Conservation (phyloP, 2,888 invertebrate genomes). For the Pammene fasciana region DNA sequence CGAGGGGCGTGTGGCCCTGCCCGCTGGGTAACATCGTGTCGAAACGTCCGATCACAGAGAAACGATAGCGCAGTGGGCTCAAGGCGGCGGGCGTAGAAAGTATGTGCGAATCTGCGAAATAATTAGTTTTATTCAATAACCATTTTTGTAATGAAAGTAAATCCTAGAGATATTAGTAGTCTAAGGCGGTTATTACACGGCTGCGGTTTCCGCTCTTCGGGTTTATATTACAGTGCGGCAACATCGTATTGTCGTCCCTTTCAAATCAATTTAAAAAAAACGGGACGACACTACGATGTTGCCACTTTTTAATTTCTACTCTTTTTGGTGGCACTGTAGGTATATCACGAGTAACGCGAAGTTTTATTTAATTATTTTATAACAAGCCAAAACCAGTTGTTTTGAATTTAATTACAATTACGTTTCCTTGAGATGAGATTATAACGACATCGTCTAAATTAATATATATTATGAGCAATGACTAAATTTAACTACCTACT, state of each 20-base stretch:
- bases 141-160: constrained; percentile 42
- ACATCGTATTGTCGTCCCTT: too few relatives aligned
- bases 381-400: constrained; percentile 20
- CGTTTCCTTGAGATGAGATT: constrained; percentile 17
- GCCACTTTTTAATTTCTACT: too few relatives aligned
- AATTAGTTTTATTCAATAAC: constrained; percentile 39
- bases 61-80: constrained; percentile 37
- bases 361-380: constrained; percentile 37
- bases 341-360: background rate
- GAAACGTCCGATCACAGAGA: constrained; percentile 53
- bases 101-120: constrained; percentile 45
- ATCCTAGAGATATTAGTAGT: constrained; percentile 42
- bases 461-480: too few relatives aligned
- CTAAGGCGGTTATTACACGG: background rate
- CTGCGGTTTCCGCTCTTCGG: too few relatives aligned
- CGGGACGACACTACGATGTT: too few relatives aligned
- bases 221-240: too few relatives aligned
- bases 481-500: too few relatives aligned
- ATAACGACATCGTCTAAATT: too few relatives aligned
- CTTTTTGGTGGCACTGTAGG: too few relatives aligned
- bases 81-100: constrained; percentile 45
- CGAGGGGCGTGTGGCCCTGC: constrained; percentile 52
- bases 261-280: too few relatives aligned
- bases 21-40: constrained; percentile 51
- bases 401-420: constrained; percentile 17